A percentile compares a stretch with the other conserved stretches of the same genome.
Evolutionary conservation across 2,888 invertebrate genomes (phyloP).

Genomic region (Drosophila setosimentum): DNA sequence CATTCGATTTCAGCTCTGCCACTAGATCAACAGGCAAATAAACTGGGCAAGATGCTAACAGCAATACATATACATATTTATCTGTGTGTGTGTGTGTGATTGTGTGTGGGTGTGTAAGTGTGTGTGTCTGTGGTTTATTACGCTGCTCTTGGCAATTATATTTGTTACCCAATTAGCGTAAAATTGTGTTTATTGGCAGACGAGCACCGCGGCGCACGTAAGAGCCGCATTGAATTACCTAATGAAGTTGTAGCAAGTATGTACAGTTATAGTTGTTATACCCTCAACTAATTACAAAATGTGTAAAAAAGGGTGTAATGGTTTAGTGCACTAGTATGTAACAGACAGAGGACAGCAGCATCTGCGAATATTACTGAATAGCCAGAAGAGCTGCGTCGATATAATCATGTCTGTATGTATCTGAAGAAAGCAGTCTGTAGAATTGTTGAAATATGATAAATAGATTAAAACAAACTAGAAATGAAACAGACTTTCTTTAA

Average conservation of each 20-base stretch:
- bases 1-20: constrained; percentile 40
- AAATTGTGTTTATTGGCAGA: constrained; percentile 83
- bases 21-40: constrained; percentile 50
- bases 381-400: too few species aligned
- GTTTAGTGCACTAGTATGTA: not conserved
- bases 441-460: too few species aligned
- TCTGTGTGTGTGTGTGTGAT: constrained; percentile 29
- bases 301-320: not conserved
- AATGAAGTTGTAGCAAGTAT: constrained; percentile 68
- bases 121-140: constrained; percentile 74
- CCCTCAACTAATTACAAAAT: not conserved
- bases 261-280: constrained; percentile 47
- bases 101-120: constrained; percentile 10
- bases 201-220: constrained; percentile 40
- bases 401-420: too few species aligned
- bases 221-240: constrained; percentile 70
- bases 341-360: not conserved
- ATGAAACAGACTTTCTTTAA: too few species aligned
- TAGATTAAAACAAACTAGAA: too few species aligned
- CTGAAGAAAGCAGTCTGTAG: too few species aligned
- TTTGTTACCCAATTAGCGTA: constrained; percentile 83
- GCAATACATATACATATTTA: constrained; percentile 55
- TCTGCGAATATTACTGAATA: not conserved
- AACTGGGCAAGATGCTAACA: constrained; percentile 36
- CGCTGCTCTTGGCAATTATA: constrained; percentile 83